These are phyloP conservation scores for Scolopax rusticola DNA, from an alignment of 2,797 vertebrate species.

Conservation along the genomic window DNA sequence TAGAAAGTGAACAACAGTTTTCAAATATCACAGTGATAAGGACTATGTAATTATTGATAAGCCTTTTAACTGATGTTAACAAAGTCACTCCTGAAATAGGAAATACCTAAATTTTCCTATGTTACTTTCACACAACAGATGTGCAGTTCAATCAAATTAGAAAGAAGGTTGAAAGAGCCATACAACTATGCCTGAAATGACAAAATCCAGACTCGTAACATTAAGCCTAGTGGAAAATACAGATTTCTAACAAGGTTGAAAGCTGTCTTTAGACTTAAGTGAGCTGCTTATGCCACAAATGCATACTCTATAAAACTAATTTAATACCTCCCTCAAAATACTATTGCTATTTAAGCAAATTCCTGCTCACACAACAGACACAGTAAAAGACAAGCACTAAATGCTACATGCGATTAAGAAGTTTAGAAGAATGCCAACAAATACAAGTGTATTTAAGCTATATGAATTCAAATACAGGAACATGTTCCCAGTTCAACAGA, in stretches of 20 bases:
- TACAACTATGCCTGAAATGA: background rate
- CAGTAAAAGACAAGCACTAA: background rate
- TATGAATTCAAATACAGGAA: background rate
- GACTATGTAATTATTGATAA: constrained; percentile 2
- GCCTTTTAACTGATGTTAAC: constrained; percentile 32
- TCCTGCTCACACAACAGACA: background rate
- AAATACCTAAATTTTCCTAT: background rate
- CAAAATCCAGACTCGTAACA: constrained; percentile 4
- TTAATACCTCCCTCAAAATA: background rate
- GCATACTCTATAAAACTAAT: background rate
- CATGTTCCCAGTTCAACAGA: background rate
- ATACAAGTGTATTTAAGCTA: background rate
- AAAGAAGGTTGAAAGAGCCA: background rate
- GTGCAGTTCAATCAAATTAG: background rate
- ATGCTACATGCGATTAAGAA: background rate
- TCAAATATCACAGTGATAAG: background rate
- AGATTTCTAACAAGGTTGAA: constrained; percentile 39
- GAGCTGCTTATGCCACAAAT: constrained; percentile 23
- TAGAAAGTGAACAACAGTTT: background rate
- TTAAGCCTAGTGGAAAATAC: background rate
- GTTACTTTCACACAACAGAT: constrained; percentile 10
- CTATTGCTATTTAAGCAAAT: background rate
- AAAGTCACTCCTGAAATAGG: constrained; percentile 29
- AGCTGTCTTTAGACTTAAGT: constrained; percentile 15
- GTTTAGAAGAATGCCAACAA: background rate